phyloP scores from a whole-genome alignment of 2,113 vertebrate genomes.

The Nipponia nippon region DNA sequence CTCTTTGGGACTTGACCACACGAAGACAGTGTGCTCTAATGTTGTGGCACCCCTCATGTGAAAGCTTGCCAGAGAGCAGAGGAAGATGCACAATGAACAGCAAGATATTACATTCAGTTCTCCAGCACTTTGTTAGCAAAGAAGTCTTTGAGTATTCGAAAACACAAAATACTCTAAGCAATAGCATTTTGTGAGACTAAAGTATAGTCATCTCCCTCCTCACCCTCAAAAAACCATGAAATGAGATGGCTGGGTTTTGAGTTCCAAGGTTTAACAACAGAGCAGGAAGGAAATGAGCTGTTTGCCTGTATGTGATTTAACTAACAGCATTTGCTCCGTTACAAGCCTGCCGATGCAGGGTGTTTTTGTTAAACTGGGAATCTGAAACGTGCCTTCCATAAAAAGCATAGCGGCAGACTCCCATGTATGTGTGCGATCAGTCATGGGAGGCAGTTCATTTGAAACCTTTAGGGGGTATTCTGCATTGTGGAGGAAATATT shows the following conservation, averaged over 20 bases:
- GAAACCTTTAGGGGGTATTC: not conserved
- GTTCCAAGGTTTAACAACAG: not conserved
- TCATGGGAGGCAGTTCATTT: not conserved
- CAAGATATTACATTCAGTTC: not conserved
- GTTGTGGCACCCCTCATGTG: accelerated
- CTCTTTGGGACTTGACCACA: not conserved
- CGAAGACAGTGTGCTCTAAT: not conserved
- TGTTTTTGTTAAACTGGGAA: not conserved
- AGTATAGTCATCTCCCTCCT: not conserved
- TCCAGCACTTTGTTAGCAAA: not conserved
- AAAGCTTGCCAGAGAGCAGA: not conserved
- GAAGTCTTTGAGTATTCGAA: not conserved
- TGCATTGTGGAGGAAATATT: not conserved
- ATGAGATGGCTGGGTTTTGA: not conserved
- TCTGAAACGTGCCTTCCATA: not conserved
- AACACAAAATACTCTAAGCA: not conserved
- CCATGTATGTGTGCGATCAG: accelerated
- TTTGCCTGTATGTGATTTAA: not conserved
- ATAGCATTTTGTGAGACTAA: not conserved
- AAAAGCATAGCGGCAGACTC: not conserved
- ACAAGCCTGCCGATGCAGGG: not conserved
- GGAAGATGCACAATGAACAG: not conserved
- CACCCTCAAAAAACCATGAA: not conserved
- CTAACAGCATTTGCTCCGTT: not conserved
- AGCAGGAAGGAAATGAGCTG: not conserved